Base-by-base conservation (phyloP, 2,113 vertebrate genomes). In the Dendropsophus ebraccatus region DNA sequence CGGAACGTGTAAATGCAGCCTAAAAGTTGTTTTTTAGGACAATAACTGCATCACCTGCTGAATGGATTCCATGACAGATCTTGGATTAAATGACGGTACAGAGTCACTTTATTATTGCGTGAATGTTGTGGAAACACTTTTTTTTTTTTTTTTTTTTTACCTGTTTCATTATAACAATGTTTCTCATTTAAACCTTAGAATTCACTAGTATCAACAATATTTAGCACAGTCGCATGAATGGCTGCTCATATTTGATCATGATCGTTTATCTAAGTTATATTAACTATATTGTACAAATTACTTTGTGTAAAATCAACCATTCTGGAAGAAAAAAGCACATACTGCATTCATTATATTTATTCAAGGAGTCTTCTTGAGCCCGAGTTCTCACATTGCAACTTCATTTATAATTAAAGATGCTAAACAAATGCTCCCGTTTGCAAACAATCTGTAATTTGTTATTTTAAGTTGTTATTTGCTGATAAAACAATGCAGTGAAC, bases 341-440 rank as follows among this genome's bases (percentile, higher is more conserved):
- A 9, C 47, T 8, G 21, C 17, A 52, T 77, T 28, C 11, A 32
- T 77, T 77, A 54, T 77, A 54, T 47, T 30, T 30, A 32, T 23
- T 54, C 28, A 12, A 11, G 25, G n/a, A 54, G 14, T 14, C 45
- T 50, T 54, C 49, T 77, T 11, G 45, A 76, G 13, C 4, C 45
- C 19, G 14, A 49, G 19, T 76, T 50, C 14, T 52, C 45, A 77
- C 74, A 54, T 52, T 54, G 17, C 9, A 52, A 47, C 45, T 54
- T 77, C 21, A 77, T 50, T 50, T 54, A 45, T 74, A 47, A 69
- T n/a, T 6, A 74, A 47, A 74, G 10, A 17, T n/a, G 37, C 35
- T 74, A 74, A 74, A 74, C 70, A 74, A 74, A 45, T 74, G 70
- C 37, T 47, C 5, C 37, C 47, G 70, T 74, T 74, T 74, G n/a